phyloP scores from a whole-genome alignment of 2,797 vertebrate genomes.

The Melanotaenia nigrans region DNA sequence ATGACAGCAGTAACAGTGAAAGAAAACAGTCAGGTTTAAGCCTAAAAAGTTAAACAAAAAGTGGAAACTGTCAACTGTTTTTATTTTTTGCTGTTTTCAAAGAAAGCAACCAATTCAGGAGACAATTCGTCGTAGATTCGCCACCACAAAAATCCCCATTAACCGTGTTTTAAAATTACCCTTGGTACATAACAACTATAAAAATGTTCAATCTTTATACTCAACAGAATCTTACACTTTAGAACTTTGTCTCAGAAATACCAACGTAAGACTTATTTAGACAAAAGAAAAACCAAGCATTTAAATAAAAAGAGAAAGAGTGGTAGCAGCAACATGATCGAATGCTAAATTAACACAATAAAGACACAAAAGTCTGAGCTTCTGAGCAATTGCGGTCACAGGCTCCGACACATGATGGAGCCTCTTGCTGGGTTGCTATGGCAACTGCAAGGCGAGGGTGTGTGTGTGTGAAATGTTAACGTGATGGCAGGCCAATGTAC shows the following conservation, averaged over 20 bases:
- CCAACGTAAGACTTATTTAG: background rate
- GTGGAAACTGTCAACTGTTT: background rate
- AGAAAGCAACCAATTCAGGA: background rate
- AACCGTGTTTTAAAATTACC: background rate
- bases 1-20: background rate
- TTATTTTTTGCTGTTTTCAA: background rate
- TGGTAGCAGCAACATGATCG: slow-evolving; percentile 27
- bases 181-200: background rate
- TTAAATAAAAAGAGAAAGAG: background rate
- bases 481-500: slow-evolving; percentile 43
- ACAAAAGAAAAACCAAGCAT: background rate
- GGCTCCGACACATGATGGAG: slow-evolving; percentile 72
- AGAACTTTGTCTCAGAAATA: background rate
- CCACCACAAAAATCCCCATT: background rate
- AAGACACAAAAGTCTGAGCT: slow-evolving; percentile 49
- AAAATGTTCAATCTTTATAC: background rate
- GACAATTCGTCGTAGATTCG: background rate
- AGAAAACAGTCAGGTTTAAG: background rate
- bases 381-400: slow-evolving; percentile 64
- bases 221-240: too few relatives aligned
- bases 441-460: slow-evolving; percentile 73
- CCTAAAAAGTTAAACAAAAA: background rate
- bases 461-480: slow-evolving; percentile 46
- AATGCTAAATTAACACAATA: slow-evolving; percentile 47
- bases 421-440: slow-evolving; percentile 79